Conservation (phyloP, 2,888 invertebrate genomes). For the Stenodera caucasica region DNA sequence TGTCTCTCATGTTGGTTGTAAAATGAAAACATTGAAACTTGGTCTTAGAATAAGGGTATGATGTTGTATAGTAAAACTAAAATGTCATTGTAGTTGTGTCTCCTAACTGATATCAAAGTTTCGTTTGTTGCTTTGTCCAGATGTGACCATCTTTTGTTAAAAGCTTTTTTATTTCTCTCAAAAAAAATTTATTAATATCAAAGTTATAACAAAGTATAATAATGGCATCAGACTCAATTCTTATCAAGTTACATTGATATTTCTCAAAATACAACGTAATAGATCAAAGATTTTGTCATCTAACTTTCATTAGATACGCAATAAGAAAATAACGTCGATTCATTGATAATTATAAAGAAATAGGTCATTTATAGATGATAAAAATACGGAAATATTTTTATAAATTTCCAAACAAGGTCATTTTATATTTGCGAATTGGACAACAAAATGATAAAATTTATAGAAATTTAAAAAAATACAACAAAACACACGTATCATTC, state of each 20-base stretch:
- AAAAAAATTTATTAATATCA: conserved; percentile 16
- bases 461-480: background rate
- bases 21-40: conserved; percentile 16
- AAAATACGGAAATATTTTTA: background rate
- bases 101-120: conserved; percentile 20
- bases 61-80: background rate
- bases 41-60: background rate
- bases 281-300: too few relatives aligned
- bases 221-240: too few relatives aligned
- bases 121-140: conserved; percentile 26
- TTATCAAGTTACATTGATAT: background rate
- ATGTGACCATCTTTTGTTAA: conserved; percentile 20
- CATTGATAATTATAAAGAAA: background rate
- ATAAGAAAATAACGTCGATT: background rate
- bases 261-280: too few relatives aligned
- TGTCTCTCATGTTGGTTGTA: background rate
- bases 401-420: background rate
- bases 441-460: background rate
- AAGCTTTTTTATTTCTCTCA: conserved; percentile 18
- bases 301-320: background rate
- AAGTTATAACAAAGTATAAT: background rate
- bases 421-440: background rate
- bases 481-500: background rate
- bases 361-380: background rate
- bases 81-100: conserved; percentile 13